These are phyloP conservation scores for Thecophora atra DNA, from an alignment of 2,888 invertebrate genomes.

Conservation along the genomic window DNA sequence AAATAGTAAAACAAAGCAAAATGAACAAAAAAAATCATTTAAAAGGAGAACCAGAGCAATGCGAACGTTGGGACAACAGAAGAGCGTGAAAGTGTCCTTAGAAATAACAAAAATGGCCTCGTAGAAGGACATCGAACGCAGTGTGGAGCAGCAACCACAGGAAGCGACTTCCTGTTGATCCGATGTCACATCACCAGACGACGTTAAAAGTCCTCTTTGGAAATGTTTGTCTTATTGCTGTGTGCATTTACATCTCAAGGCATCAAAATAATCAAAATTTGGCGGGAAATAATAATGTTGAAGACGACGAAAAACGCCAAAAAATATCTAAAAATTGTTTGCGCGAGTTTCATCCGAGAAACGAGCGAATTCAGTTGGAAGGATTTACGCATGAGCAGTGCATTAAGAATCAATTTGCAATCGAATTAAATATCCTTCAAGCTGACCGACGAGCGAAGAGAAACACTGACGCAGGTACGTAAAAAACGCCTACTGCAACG, in stretches of 20 bases:
- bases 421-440: slow-evolving; percentile 12
- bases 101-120: slow-evolving; percentile 19
- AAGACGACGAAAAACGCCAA: too few species aligned
- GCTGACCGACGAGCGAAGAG: slow-evolving; percentile 44
- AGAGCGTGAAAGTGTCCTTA: neutral
- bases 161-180: slow-evolving; percentile 11
- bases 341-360: too few species aligned
- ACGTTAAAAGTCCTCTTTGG: neutral
- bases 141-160: neutral
- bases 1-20: too few species aligned
- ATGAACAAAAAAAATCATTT: neutral
- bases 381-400: slow-evolving; percentile 46
- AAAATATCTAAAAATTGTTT: too few species aligned
- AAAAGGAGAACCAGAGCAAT: neutral
- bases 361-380: neutral
- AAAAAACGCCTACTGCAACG: slow-evolving; percentile 14
- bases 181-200: neutral
- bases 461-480: slow-evolving; percentile 1
- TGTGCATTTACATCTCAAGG: neutral
- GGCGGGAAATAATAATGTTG: too few species aligned
- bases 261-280: too few species aligned
- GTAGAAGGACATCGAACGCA: neutral
- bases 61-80: neutral
- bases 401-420: slow-evolving; percentile 36
- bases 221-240: neutral